A percentile compares a stretch with the other conserved stretches of the same genome.
phyloP scores from a whole-genome alignment of 2,888 invertebrate species.

The Lycocerus yunnanus region DNA sequence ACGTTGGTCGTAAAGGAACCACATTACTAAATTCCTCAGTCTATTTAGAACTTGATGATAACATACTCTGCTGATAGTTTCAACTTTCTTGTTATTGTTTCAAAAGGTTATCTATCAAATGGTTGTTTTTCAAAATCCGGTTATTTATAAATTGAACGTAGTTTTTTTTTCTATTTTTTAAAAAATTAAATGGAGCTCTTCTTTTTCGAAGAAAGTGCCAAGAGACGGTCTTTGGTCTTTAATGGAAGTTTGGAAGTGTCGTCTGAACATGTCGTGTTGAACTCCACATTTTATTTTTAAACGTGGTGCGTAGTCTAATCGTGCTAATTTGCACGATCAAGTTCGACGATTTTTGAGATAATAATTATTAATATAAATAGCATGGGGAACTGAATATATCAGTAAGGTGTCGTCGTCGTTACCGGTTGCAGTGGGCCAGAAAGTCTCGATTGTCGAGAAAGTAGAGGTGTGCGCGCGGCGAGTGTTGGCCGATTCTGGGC shows the following conservation, averaged over 20 bases:
- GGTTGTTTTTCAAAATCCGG: neutral
- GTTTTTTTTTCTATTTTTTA: neutral
- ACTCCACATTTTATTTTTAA: neutral
- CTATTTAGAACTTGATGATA: neutral
- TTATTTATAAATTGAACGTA: neutral
- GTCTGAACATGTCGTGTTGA: neutral
- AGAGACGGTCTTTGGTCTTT: neutral
- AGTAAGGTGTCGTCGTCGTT: slow-evolving; percentile 16
- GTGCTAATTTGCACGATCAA: neutral
- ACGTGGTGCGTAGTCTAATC: neutral
- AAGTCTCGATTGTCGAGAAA: slow-evolving; percentile 39
- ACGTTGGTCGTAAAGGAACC: neutral
- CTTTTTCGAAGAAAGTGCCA: neutral
- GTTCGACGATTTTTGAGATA: neutral
- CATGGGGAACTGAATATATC: slow-evolving; percentile 12
- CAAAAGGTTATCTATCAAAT: neutral
- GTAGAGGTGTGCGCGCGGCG: slow-evolving; percentile 37
- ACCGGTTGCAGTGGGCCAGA: slow-evolving; percentile 20
- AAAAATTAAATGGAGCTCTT: neutral
- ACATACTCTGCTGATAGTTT: neutral
- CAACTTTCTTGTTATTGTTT: neutral
- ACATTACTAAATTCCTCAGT: neutral
- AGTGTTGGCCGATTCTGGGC: slow-evolving; percentile 35
- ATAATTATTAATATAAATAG: slow-evolving; percentile 17
- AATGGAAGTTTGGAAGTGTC: neutral